phyloP scores from a whole-genome alignment of 2,797 vertebrate genomes.

The Sebastes iracundus region DNA sequence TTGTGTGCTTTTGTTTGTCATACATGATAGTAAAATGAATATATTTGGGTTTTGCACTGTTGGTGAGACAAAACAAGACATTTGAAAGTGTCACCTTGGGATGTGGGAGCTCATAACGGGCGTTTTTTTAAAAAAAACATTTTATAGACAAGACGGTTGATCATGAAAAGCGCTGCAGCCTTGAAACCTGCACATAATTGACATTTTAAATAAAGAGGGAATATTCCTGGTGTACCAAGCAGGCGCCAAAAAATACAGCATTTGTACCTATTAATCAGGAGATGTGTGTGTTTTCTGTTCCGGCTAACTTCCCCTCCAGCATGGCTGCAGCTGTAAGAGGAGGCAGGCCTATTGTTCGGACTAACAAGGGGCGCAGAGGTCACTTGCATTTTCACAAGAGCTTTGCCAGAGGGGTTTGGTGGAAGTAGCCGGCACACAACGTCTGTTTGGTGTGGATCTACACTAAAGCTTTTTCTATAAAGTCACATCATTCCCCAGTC shows the following conservation, averaged over 20 bases:
- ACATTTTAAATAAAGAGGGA: slow-evolving; percentile 21
- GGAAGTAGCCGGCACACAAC: slow-evolving; percentile 59
- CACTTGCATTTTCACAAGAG: slow-evolving; percentile 80
- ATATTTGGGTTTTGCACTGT: neutral
- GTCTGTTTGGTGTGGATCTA: slow-evolving; percentile 76
- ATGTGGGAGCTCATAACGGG: neutral
- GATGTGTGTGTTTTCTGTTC: slow-evolving; percentile 63
- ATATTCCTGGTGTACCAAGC: slow-evolving; percentile 5
- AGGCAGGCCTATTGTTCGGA: slow-evolving; percentile 72
- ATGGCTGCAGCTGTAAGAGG: slow-evolving; percentile 71
- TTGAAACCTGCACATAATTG: neutral
- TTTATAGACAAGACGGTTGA: neutral
- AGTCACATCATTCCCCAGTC: slow-evolving; percentile 74
- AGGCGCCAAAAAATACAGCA: slow-evolving; percentile 37
- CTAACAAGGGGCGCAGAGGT: slow-evolving; percentile 78
- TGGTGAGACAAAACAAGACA: neutral
- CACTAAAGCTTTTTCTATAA: slow-evolving; percentile 77
- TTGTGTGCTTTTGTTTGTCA: neutral
- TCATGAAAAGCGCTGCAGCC: neutral
- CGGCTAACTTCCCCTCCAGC: slow-evolving; percentile 68
- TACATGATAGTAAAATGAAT: neutral
- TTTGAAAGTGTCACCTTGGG: neutral
- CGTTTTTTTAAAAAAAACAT: neutral
- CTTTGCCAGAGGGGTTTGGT: slow-evolving; percentile 68
- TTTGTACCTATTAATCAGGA: slow-evolving; percentile 62